Conservation (phyloP, 2,888 invertebrate species). For the Rhopalosiphum nymphaeae region DNA sequence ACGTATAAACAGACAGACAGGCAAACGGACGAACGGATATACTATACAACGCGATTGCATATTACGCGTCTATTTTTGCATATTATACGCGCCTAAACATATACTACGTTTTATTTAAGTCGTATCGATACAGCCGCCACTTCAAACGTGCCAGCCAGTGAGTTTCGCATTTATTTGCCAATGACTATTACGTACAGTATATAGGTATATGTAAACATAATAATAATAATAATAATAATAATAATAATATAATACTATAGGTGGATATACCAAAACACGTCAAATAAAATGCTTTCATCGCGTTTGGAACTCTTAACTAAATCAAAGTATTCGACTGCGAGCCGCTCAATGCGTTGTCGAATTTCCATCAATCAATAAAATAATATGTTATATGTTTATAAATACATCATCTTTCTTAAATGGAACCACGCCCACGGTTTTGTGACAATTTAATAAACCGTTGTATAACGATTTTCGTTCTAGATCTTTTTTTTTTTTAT, state of each 20-base stretch:
- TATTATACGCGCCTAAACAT: neutral
- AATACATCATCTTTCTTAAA: neutral
- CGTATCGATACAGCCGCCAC: slow-evolving; percentile 6
- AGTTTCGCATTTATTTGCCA: neutral
- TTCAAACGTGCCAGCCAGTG: neutral
- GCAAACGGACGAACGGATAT: neutral
- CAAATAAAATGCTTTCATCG: neutral
- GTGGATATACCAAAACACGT: neutral
- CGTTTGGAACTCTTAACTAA: neutral
- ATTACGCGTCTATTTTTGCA: neutral
- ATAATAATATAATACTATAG: neutral
- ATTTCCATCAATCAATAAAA: neutral
- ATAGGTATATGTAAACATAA: neutral
- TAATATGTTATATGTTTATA: neutral
- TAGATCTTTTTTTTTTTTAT: too few species aligned
- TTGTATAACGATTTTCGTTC: too few species aligned
- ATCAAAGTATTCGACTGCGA: neutral
- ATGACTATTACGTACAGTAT: neutral
- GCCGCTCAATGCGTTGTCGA: neutral
- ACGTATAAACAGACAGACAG: neutral
- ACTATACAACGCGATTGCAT: neutral
- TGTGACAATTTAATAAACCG: too few species aligned
- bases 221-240: neutral
- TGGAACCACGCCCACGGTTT: neutral
- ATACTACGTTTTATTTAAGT: neutral